Conservation (phyloP, 2,888 invertebrate genomes). For the Anthoptus insignis region DNA sequence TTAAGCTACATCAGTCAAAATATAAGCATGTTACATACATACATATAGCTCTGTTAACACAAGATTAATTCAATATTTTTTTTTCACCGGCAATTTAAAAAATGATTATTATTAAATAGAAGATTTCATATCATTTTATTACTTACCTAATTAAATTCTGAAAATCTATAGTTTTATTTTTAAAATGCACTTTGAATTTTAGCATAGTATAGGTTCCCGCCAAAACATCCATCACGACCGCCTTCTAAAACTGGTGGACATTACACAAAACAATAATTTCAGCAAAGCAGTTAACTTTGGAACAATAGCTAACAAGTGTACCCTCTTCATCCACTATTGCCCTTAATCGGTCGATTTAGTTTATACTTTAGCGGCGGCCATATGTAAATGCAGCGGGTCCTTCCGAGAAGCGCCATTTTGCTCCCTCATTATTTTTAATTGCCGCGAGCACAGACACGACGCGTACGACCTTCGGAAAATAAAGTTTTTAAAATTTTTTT, state of each 20-base stretch:
- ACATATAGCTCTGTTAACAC: too few relatives aligned
- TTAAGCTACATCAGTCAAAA: too few relatives aligned
- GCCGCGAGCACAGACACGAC: conserved; percentile 76
- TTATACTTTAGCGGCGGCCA: conserved; percentile 69
- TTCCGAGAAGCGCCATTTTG: conserved; percentile 82
- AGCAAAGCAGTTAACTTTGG: conserved; percentile 26
- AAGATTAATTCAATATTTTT: too few relatives aligned
- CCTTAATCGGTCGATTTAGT: conserved; percentile 81
- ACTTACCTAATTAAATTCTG: background rate
- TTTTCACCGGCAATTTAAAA: too few relatives aligned
- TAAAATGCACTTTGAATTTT: too few relatives aligned
- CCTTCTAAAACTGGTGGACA: background rate
- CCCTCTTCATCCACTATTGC: conserved; percentile 85
- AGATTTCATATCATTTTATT: too few relatives aligned
- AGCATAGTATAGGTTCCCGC: too few relatives aligned
- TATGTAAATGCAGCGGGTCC: conserved; percentile 83
- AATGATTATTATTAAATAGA: too few relatives aligned
- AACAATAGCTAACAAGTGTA: conserved; percentile 50
- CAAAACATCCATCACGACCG: background rate
- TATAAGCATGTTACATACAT: too few relatives aligned
- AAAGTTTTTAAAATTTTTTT: conserved; percentile 76
- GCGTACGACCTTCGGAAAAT: conserved; percentile 80
- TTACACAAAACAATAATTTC: conserved; percentile 26
- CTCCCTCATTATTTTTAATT: conserved; percentile 87
- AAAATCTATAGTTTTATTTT: too few relatives aligned